A percentile compares a stretch with the other conserved stretches of the same genome.
Evolutionary conservation across 2,888 invertebrate species (phyloP).

Genomic region (Spatulosminthurus flaviceps): DNA sequence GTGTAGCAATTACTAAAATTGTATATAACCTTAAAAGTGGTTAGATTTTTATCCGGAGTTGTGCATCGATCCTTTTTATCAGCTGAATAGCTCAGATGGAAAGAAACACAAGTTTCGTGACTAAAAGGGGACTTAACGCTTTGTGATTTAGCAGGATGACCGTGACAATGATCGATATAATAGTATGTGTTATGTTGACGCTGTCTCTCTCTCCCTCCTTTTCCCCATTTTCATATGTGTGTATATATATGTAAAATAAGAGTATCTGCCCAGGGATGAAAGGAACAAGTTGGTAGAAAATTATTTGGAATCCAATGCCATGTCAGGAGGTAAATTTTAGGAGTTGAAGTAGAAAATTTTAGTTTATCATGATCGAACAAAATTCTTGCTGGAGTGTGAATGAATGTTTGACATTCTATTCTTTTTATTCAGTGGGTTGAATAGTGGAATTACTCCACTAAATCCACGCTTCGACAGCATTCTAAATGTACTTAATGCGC

Average conservation of each 20-base stretch:
- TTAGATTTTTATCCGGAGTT: conserved; percentile 11
- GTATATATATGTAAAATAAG: not conserved
- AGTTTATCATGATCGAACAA: conserved; percentile 18
- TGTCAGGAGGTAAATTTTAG: not conserved
- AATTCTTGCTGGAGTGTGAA: conserved; percentile 4
- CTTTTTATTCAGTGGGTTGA: conserved; percentile 11
- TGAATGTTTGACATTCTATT: not conserved
- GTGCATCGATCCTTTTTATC: conserved; percentile 4
- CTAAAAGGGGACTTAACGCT: conserved; percentile 15
- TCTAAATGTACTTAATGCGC: not conserved
- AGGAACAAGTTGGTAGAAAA: not conserved
- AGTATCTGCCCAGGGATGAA: not conserved
- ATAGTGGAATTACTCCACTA: not conserved
- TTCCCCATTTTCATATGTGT: not conserved
- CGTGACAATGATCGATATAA: conserved; percentile 37
- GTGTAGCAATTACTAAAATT: too few species aligned
- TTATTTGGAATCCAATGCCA: not conserved
- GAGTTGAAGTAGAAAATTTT: conserved; percentile 8
- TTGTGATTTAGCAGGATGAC: conserved; percentile 5
- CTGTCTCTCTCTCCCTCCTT: too few species aligned
- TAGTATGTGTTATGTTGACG: not conserved
- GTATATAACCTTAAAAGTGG: not conserved
- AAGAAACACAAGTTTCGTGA: not conserved
- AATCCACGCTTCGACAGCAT: not conserved
- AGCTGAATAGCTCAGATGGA: not conserved